Percentiles rank a stretch among this genome's conserved stretches.
Conservation (phyloP, 2,113 vertebrate species). For the Aptenodytes forsteri region DNA sequence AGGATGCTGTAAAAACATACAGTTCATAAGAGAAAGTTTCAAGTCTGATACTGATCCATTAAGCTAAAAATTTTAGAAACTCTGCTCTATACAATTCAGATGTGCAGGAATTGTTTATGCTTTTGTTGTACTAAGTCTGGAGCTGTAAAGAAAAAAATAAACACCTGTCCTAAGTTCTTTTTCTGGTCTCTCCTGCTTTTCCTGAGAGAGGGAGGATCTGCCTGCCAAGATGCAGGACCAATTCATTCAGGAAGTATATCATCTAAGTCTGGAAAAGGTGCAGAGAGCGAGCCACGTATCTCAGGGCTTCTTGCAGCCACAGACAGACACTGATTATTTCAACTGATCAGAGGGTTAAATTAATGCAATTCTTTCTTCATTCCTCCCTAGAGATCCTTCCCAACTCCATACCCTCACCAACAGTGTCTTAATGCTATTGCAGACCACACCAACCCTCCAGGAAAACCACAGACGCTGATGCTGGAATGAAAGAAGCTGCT, state of each 20-base stretch:
- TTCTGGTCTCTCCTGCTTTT: background rate
- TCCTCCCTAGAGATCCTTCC: background rate
- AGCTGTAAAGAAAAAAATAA: background rate
- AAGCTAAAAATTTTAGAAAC: background rate
- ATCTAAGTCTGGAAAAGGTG: background rate
- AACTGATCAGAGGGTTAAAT: background rate
- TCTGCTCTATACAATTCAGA: background rate
- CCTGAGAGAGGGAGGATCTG: background rate
- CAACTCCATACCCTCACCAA: background rate
- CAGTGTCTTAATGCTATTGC: background rate
- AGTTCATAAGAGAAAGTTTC: background rate
- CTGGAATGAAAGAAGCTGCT: background rate
- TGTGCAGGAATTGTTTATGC: background rate
- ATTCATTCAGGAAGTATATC: background rate
- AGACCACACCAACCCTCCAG: background rate
- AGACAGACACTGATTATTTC: background rate
- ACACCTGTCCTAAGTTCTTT: background rate
- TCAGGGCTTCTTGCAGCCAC: background rate
- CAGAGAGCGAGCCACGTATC: background rate
- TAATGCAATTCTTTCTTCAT: background rate
- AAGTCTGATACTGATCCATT: background rate
- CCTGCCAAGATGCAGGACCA: background rate
- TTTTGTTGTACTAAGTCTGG: background rate
- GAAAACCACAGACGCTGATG: background rate
- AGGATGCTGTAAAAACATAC: background rate